Percentiles rank a stretch among this genome's conserved stretches.
phyloP scores from a whole-genome alignment of 2,888 invertebrate genomes.

The Latrodectus hesperus region DNA sequence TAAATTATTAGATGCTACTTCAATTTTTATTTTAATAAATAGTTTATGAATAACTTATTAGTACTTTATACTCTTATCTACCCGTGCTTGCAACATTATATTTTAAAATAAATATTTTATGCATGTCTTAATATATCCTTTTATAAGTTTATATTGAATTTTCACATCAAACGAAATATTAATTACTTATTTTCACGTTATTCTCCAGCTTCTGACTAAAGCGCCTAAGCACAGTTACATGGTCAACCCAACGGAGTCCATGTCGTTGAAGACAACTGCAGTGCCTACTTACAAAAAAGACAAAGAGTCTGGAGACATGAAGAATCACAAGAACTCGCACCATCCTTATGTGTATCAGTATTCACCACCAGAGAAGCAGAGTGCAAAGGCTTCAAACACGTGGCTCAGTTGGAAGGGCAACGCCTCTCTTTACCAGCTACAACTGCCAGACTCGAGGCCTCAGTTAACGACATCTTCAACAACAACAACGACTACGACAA shows the following conservation, averaged over 20 bases:
- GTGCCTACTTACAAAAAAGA: conserved; percentile 3
- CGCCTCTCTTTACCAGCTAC: conserved; percentile 29
- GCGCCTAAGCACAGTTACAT: conserved; percentile 31
- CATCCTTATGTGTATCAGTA: conserved; percentile 53
- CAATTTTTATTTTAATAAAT: no score
- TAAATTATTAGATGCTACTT: no score
- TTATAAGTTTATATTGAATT: no score
- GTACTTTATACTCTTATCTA: no score
- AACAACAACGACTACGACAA: not conserved
- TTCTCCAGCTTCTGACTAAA: conserved; percentile 37
- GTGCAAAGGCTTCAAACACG: conserved; percentile 2
- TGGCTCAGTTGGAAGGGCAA: conserved; percentile 38
- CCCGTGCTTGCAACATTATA: no score
- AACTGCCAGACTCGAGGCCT: conserved; percentile 16
- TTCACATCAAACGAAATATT: no score
- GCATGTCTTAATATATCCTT: no score
- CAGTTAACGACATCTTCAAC: not conserved
- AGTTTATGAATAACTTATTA: no score
- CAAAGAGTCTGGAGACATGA: conserved; percentile 20
- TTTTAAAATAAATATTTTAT: no score
- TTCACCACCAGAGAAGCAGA: conserved; percentile 29
- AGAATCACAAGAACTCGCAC: conserved; percentile 50
- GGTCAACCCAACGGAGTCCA: conserved; percentile 11
- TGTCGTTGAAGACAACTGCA: not conserved
- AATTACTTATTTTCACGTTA: not conserved